A percentile compares a stretch with the other conserved stretches of the same genome.
Conservation (phyloP, 2,888 invertebrate species). For the Parochlus steinenii region DNA sequence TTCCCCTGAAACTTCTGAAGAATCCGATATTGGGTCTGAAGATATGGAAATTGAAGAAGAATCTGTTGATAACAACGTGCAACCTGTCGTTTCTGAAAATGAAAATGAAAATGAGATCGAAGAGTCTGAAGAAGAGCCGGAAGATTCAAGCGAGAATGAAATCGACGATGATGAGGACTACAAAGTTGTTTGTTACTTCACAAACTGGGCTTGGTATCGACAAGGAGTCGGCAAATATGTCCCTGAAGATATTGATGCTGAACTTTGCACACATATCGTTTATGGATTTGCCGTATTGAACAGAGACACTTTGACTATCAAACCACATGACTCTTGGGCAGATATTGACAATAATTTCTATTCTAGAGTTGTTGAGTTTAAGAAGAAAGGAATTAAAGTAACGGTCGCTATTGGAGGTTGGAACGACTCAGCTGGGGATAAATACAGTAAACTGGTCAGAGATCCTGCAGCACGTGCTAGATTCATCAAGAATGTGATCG, state of each 20-base stretch:
- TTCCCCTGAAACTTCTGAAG: conserved; percentile 1
- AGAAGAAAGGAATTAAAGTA: conserved; percentile 57
- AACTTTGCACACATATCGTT: conserved; percentile 79
- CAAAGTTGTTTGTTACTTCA: conserved; percentile 81
- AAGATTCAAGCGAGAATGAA: conserved; percentile 8
- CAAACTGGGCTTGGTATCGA: conserved; percentile 90
- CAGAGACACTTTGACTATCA: conserved; percentile 53
- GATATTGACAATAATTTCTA: conserved; percentile 86
- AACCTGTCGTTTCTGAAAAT: conserved; percentile 4
- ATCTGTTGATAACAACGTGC: conserved; percentile 16
- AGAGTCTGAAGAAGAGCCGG: conserved; percentile 7
- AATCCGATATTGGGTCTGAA: conserved; percentile 4
- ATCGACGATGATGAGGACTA: conserved; percentile 30
- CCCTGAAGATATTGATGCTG: conserved; percentile 67
- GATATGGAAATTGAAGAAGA: conserved; percentile 28
- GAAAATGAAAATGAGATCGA: conserved; percentile 9
- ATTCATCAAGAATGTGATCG: conserved; percentile 57
- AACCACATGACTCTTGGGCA: conserved; percentile 76
- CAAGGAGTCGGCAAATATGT: conserved; percentile 65
- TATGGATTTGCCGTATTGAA: conserved; percentile 85
- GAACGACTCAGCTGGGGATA: conserved; percentile 85
- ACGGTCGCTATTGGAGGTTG: conserved; percentile 84
- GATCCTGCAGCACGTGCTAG: conserved; percentile 48
- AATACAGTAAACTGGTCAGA: conserved; percentile 69
- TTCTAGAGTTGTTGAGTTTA: conserved; percentile 62